phyloP scores from a whole-genome alignment of 2,113 vertebrate species.

The Artemisiospiza belli region DNA sequence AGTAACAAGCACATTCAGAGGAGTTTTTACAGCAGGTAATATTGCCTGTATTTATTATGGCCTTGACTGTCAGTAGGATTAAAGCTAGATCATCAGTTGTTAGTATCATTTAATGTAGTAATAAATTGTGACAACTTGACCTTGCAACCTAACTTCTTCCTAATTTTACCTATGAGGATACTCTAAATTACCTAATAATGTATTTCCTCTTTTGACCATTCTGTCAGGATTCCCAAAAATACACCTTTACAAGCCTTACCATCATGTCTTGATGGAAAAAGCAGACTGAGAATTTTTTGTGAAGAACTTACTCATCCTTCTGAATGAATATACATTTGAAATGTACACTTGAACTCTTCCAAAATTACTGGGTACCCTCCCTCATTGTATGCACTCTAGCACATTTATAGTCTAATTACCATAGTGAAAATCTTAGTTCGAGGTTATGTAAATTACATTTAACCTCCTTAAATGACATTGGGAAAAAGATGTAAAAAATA shows the following conservation, averaged over 20 bases:
- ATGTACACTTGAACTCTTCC: neutral
- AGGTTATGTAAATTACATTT: neutral
- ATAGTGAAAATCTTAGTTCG: neutral
- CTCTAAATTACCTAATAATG: neutral
- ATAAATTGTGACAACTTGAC: neutral
- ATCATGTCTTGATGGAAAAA: neutral
- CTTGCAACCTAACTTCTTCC: neutral
- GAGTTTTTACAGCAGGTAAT: neutral
- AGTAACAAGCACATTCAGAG: neutral
- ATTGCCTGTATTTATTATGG: neutral
- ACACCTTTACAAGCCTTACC: neutral
- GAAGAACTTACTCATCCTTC: neutral
- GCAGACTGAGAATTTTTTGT: rapidly evolving
- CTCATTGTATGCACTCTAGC: neutral
- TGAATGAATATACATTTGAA: neutral
- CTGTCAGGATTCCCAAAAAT: neutral
- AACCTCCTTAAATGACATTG: neutral
- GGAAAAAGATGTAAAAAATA: neutral
- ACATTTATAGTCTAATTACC: neutral
- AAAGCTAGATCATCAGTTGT: neutral
- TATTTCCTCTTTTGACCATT: neutral
- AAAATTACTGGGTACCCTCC: neutral
- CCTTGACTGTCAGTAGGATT: neutral
- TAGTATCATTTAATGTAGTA: neutral
- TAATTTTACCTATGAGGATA: neutral